Conservation (phyloP, 1,140 invertebrate genomes). For the Diprion similis region DNA sequence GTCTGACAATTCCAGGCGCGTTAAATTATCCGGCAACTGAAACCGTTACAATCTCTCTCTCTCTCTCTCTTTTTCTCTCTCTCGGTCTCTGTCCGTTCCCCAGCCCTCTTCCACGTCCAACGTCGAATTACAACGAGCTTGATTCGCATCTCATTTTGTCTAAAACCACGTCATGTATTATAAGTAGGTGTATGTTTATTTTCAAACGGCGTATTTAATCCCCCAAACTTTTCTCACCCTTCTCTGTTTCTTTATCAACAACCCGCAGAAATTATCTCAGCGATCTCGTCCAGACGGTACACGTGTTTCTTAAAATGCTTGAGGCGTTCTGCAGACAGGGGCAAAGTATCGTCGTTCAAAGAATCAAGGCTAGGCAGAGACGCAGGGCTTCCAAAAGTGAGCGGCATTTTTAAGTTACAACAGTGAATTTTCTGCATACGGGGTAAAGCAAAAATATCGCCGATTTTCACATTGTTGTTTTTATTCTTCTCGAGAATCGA, state of each 20-base stretch:
- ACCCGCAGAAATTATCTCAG: constrained; percentile 75
- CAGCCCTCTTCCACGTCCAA: too few relatives aligned
- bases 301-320: constrained; percentile 93
- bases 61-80: too few relatives aligned
- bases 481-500: constrained; percentile 16
- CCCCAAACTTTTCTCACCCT: constrained; percentile 12
- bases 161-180: too few relatives aligned
- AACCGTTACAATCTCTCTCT: background rate
- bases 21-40: background rate
- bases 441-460: too few relatives aligned
- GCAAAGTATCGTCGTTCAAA: constrained; percentile 76
- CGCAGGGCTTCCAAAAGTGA: constrained; percentile 61
- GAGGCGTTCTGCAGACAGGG: constrained; percentile 79
- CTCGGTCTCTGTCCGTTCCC: too few relatives aligned
- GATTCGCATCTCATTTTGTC: too few relatives aligned
- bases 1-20: background rate
- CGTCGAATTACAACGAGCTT: too few relatives aligned
- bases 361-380: constrained; percentile 63
- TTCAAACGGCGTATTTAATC: too few relatives aligned
- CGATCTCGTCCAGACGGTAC: constrained; percentile 88
- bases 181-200: too few relatives aligned
- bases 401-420: constrained; percentile 17
- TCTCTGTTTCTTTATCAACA: constrained; percentile 26
- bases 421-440: too few relatives aligned
- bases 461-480: background rate